These are phyloP conservation scores for Trimorus sp. DNA, from an alignment of 2,888 invertebrate species.

Conservation along the genomic window DNA sequence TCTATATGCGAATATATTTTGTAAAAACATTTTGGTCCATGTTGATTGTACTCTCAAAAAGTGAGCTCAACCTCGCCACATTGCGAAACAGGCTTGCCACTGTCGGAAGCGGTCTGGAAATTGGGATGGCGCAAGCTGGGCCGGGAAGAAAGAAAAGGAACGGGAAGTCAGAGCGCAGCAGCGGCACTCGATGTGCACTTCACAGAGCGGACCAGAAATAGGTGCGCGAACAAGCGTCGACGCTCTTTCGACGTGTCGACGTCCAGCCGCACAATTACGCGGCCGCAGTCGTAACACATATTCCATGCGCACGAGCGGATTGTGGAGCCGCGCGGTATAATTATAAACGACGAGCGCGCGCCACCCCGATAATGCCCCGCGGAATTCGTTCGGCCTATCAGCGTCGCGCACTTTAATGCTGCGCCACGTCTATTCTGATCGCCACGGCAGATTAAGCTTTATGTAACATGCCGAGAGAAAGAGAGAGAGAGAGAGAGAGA, in stretches of 20 bases:
- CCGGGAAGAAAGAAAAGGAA: too few species aligned
- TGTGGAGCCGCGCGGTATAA: constrained; percentile 70
- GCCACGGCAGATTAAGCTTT: constrained; percentile 55
- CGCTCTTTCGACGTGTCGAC: constrained; percentile 62
- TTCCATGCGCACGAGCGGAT: constrained; percentile 41
- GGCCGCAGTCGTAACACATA: constrained; percentile 36
- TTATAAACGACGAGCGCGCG: constrained; percentile 72
- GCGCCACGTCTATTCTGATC: constrained; percentile 53
- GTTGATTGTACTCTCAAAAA: too few species aligned
- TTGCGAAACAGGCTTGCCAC: too few species aligned
- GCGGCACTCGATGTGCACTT: constrained; percentile 48
- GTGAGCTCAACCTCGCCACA: too few species aligned
- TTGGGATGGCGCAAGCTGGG: too few species aligned
- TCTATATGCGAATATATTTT: too few species aligned
- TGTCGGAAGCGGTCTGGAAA: too few species aligned
- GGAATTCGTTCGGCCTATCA: constrained; percentile 65
- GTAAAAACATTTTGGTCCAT: too few species aligned
- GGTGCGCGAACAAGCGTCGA: constrained; percentile 63
- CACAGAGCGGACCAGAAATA: constrained; percentile 61
- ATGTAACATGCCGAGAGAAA: constrained; percentile 47
- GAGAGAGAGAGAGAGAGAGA: constrained; percentile 29
- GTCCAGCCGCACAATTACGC: constrained; percentile 63
- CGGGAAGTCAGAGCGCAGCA: not conserved
- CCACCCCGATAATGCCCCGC: constrained; percentile 65
- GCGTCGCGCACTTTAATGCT: constrained; percentile 30